These are phyloP conservation scores for Neodon shergylaensis DNA, from an alignment of 2,113 vertebrate species.

Conservation along the genomic window DNA sequence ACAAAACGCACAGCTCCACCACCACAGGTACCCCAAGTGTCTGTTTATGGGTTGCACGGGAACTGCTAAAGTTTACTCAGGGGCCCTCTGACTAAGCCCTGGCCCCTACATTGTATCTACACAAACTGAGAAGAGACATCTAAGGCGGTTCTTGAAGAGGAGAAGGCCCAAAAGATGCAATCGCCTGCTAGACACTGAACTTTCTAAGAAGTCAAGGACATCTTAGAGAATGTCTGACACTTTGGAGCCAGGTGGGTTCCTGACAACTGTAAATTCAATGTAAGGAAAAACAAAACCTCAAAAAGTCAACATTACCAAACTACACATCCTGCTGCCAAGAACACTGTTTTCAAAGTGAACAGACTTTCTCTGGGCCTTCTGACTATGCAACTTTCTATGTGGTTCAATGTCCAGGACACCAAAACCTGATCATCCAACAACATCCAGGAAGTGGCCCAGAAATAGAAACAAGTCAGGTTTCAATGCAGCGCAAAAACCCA, in stretches of 20 bases:
- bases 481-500: background rate
- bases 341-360: background rate
- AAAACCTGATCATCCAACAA: background rate
- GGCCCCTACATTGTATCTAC: accelerated
- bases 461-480: background rate
- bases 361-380: background rate
- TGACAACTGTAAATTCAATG: background rate
- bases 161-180: background rate
- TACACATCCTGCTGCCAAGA: background rate
- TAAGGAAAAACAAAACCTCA: background rate
- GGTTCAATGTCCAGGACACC: background rate
- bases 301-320: background rate
- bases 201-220: background rate
- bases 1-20: background rate
- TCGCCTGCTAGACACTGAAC: background rate
- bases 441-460: background rate
- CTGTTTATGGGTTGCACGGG: no score
- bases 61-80: no score
- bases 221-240: background rate
- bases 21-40: accelerated
- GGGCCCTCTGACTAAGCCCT: background rate
- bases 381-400: no score
- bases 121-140: accelerated
- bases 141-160: background rate
- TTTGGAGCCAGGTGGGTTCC: background rate